Base-by-base conservation (phyloP, 2,113 vertebrate species). In the Cathartes aura region DNA sequence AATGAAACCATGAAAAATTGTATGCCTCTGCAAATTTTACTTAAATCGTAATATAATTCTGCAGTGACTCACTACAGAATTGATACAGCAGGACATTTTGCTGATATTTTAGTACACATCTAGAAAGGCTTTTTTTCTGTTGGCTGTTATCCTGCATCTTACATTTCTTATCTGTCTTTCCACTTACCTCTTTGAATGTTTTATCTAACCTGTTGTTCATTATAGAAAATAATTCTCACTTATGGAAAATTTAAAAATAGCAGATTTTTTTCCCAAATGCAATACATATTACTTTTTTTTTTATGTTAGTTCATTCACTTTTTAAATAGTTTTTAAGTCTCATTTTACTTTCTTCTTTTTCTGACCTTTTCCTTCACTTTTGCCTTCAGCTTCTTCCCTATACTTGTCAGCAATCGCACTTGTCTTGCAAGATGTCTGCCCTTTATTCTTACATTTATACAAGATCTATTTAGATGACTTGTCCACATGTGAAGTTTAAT, bases 1-100 rank as follows among this genome's bases (percentile, higher is more conserved):
- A 96, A 56, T 45, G 32, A 89, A 91, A 38, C 60, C 9, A 29
- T 52, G 27, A 89, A 85, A 95, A 88, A 74, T 52, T 68, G 9
- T 53, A 55, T 83, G 62, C 36, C 23, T 89, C 50, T 90, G 36
- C 43, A 83, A 82, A 76, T 85, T 72, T 89, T 82, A 27, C 40
- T 47, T 71, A 47, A 87, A 87, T 38, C 67, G 5, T 63, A 72
- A 59, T 72, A 8, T 72, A 75, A 72, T 88, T 73, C 7, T 85
- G 24, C 43, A 82, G 9, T 93, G 85, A 90, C 36, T 96, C 68
- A 76, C 58, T 82, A 20, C 21, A 29, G 62, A 59, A 72, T 20
- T 90, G 62, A n/a, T 85, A 79, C 48, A 36, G 40, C 16, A 40
- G 38, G 53, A 23, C 38, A 47, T 88, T 83, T 90, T 82, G 29